phyloP scores from a whole-genome alignment of 1,140 invertebrate species.

The Scylla paramamosain region DNA sequence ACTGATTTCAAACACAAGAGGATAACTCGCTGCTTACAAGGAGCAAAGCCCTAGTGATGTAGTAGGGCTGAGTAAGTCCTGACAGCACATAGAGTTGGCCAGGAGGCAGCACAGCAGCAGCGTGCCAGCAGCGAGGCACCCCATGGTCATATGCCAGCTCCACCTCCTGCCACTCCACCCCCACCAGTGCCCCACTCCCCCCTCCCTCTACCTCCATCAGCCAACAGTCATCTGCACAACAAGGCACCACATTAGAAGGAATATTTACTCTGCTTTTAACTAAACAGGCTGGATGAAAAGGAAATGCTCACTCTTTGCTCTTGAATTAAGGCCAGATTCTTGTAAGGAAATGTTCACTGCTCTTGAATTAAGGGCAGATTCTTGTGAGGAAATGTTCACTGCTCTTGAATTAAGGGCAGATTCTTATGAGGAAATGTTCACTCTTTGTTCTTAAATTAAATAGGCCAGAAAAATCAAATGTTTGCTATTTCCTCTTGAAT shows the following conservation, averaged over 20 bases:
- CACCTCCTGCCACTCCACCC: slow-evolving; percentile 50
- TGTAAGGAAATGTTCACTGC: too few species aligned
- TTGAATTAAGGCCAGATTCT: too few species aligned
- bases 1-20: too few species aligned
- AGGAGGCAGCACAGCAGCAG: slow-evolving; percentile 50
- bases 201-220: slow-evolving; percentile 54
- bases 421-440: too few species aligned
- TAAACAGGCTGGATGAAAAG: not conserved
- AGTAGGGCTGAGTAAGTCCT: slow-evolving; percentile 69
- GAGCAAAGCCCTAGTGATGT: slow-evolving; percentile 60
- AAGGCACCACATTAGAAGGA: not conserved
- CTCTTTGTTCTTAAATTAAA: too few species aligned
- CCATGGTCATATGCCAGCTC: slow-evolving; percentile 69
- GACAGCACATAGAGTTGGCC: slow-evolving; percentile 59
- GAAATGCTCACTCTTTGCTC: too few species aligned
- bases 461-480: too few species aligned
- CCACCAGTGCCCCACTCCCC: not conserved
- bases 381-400: too few species aligned
- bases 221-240: slow-evolving; percentile 69
- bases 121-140: slow-evolving; percentile 59
- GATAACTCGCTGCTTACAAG: slow-evolving; percentile 38
- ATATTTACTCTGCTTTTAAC: not conserved
- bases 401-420: too few species aligned
- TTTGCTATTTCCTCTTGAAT: too few species aligned
- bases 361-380: too few species aligned